These are phyloP conservation scores for Melanotaenia trifasciata DNA, from an alignment of 2,797 vertebrate species.

Conservation along the genomic window DNA sequence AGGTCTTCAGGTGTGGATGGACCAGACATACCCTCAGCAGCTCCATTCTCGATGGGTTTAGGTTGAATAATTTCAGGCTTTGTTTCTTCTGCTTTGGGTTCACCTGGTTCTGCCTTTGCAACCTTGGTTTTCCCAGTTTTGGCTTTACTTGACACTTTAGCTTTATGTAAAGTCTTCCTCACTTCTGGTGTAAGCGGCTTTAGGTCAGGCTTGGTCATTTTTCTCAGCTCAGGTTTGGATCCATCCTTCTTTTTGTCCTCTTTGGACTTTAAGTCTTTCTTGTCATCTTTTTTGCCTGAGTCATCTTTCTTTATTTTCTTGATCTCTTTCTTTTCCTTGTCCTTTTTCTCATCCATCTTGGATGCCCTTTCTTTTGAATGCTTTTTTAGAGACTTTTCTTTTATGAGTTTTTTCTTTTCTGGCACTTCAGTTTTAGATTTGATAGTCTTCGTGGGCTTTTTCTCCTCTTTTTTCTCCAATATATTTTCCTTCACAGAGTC, in stretches of 20 bases:
- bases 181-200: slow-evolving; percentile 97
- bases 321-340: slow-evolving; percentile 97
- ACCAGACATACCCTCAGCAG: slow-evolving; percentile 76
- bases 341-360: slow-evolving; percentile 96
- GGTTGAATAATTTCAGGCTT: slow-evolving; percentile 51
- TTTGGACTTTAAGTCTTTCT: slow-evolving; percentile 90
- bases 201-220: slow-evolving; percentile 92
- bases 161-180: slow-evolving; percentile 95
- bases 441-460: slow-evolving; percentile 84
- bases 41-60: slow-evolving; percentile 62
- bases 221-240: slow-evolving; percentile 90
- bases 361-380: slow-evolving; percentile 92
- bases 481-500: slow-evolving; percentile 90
- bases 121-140: slow-evolving; percentile 86
- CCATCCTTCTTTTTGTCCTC: slow-evolving; percentile 92
- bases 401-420: slow-evolving; percentile 93
- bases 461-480: slow-evolving; percentile 86
- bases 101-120: slow-evolving; percentile 57
- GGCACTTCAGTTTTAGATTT: slow-evolving; percentile 90
- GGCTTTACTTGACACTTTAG: slow-evolving; percentile 89
- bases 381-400: slow-evolving; percentile 93
- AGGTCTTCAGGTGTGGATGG: slow-evolving; percentile 92
- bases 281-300: slow-evolving; percentile 90
- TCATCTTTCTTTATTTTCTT: slow-evolving; percentile 96
- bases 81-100: slow-evolving; percentile 63